phyloP scores from a whole-genome alignment of 30 jellyfish, hydroid and myxozoan genomes.

The Sanderia malayensis region DNA sequence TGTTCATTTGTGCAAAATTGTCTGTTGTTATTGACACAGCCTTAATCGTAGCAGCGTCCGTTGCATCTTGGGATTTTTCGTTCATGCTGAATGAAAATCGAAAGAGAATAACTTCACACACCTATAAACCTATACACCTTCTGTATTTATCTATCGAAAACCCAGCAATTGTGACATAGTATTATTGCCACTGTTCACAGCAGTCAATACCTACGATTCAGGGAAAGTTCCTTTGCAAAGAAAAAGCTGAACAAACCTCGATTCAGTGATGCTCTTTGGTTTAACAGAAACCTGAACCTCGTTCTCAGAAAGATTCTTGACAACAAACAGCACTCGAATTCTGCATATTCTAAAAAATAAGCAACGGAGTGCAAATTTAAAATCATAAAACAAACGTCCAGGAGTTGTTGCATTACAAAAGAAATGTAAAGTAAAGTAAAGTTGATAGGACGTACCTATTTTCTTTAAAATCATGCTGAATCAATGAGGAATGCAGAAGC shows the following conservation, averaged over 20 bases:
- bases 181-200: too few relatives aligned
- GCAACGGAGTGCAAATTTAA: too few relatives aligned
- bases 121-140: too few relatives aligned
- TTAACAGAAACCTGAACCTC: slow-evolving; percentile 9
- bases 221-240: background rate
- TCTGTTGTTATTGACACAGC: slow-evolving; percentile 1
- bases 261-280: slow-evolving; percentile 27
- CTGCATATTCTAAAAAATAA: slow-evolving; percentile 22
- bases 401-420: too few relatives aligned
- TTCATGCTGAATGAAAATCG: too few relatives aligned
- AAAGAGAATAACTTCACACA: too few relatives aligned
- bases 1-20: background rate
- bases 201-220: too few relatives aligned
- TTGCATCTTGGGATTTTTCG: too few relatives aligned
- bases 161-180: too few relatives aligned
- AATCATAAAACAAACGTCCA: too few relatives aligned
- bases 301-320: slow-evolving; percentile 16
- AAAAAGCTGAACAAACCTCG: slow-evolving; percentile 11
- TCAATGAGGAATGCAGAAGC: background rate
- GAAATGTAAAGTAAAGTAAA: background rate
- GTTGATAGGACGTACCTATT: background rate
- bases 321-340: slow-evolving; percentile 18
- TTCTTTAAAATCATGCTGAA: background rate
- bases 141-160: too few relatives aligned
- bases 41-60: slow-evolving; percentile 28